These are phyloP conservation scores for Minunthozetes semirufus DNA, from an alignment of 2,888 invertebrate species.

Conservation along the genomic window DNA sequence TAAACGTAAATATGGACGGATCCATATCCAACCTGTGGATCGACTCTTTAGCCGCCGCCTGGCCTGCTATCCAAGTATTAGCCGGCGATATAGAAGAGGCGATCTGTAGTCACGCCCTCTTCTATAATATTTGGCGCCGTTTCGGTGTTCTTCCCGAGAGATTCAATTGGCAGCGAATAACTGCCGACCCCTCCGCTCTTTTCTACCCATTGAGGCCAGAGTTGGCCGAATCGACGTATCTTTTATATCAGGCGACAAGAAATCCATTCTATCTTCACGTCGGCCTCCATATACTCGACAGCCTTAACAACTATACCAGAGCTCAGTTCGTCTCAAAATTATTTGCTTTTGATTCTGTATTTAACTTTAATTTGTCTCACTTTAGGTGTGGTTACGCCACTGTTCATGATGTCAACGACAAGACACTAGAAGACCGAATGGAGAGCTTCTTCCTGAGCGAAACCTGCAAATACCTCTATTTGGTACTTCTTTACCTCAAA, in stretches of 20 bases:
- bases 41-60: slow-evolving; percentile 57
- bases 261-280: slow-evolving; percentile 62
- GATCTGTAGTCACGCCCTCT: slow-evolving; percentile 58
- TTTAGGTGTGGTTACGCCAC: slow-evolving; percentile 59
- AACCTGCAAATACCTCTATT: slow-evolving; percentile 59
- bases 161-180: slow-evolving; percentile 51
- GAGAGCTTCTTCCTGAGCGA: slow-evolving; percentile 61
- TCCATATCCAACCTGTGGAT: slow-evolving; percentile 58
- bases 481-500: no score
- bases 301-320: slow-evolving; percentile 53
- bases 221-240: slow-evolving; percentile 59
- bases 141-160: slow-evolving; percentile 56
- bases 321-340: slow-evolving; percentile 48
- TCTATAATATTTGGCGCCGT: slow-evolving; percentile 58
- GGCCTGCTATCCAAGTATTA: slow-evolving; percentile 51
- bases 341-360: no score
- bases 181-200: slow-evolving; percentile 52
- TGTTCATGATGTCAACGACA: slow-evolving; percentile 58
- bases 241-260: slow-evolving; percentile 58
- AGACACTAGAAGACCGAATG: slow-evolving; percentile 58
- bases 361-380: no score
- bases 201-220: slow-evolving; percentile 61
- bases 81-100: slow-evolving; percentile 60
- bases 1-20: slow-evolving; percentile 61
- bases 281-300: slow-evolving; percentile 56